phyloP scores from a whole-genome alignment of 2,888 invertebrate genomes.

The Mantis religiosa region DNA sequence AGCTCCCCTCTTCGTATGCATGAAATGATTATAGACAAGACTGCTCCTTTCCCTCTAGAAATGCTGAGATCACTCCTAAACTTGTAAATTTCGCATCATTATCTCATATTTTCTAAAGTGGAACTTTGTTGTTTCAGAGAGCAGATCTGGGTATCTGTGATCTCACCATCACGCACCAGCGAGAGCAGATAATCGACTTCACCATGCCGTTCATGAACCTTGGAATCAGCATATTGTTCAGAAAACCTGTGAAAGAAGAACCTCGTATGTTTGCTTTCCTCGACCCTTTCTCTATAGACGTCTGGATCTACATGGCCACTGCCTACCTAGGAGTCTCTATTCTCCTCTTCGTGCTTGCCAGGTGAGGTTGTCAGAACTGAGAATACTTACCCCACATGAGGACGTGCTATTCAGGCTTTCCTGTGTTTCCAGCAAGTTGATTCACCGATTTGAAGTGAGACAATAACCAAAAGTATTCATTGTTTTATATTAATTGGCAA shows the following conservation, averaged over 20 bases:
- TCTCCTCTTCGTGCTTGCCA: slow-evolving; percentile 74
- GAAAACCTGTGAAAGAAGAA: slow-evolving; percentile 69
- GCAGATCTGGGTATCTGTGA: slow-evolving; percentile 94
- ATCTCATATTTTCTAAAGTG: not conserved
- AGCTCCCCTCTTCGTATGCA: no score
- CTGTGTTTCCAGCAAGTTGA: no score
- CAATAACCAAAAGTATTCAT: no score
- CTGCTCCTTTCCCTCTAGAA: no score
- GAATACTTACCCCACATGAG: not conserved
- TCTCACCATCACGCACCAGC: slow-evolving; percentile 87
- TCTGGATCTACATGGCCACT: slow-evolving; percentile 86
- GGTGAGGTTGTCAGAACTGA: slow-evolving; percentile 46
- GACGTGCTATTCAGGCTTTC: no score
- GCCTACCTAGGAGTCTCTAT: slow-evolving; percentile 81
- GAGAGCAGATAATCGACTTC: slow-evolving; percentile 85
- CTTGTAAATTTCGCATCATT: no score
- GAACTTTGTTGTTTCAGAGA: slow-evolving; percentile 58
- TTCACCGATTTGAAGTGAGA: no score
- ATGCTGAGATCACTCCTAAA: no score
- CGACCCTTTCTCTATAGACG: slow-evolving; percentile 78
- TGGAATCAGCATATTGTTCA: slow-evolving; percentile 84
- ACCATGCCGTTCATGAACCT: slow-evolving; percentile 97
- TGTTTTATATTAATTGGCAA: no score
- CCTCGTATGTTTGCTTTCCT: slow-evolving; percentile 87
- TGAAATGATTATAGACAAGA: no score